A percentile compares a stretch with the other conserved stretches of the same genome.
Evolutionary conservation across 2,888 invertebrate genomes (phyloP).

Genomic region (Phengaris alcon): DNA sequence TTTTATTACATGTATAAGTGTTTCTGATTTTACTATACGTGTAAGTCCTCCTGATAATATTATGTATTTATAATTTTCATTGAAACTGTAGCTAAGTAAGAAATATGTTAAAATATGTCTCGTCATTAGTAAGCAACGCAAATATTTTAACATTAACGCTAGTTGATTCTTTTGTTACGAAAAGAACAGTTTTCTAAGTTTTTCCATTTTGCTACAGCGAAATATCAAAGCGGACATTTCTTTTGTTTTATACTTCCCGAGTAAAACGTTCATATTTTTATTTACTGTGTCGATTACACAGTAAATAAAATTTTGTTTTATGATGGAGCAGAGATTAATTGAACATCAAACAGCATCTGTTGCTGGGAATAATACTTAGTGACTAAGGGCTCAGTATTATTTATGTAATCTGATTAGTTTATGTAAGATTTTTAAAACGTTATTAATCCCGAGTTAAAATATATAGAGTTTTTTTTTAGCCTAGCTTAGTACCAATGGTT

Average conservation of each 20-base stretch:
- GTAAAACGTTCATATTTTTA: neutral
- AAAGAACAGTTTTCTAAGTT: neutral
- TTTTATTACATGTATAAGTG: too few relatives aligned
- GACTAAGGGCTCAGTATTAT: neutral
- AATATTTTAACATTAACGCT: neutral
- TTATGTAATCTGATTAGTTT: neutral
- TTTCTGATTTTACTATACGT: too few relatives aligned
- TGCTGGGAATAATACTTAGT: neutral
- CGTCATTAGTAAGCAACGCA: neutral
- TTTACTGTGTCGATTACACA: neutral
- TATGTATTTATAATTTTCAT: neutral
- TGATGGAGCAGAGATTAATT: neutral
- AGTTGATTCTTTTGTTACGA: slow-evolving; percentile 5
- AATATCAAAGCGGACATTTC: neutral
- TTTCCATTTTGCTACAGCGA: neutral
- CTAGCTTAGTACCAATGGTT: too few relatives aligned
- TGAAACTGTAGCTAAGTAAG: neutral
- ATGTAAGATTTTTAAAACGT: too few relatives aligned
- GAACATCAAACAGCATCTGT: neutral
- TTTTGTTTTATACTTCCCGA: neutral
- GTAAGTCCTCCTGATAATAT: too few relatives aligned
- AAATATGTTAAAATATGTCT: neutral
- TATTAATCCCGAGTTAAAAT: too few relatives aligned
- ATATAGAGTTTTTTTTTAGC: too few relatives aligned
- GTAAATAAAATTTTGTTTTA: neutral